These are phyloP conservation scores for Cordilura impudica DNA, from an alignment of 2,888 invertebrate species.

Conservation along the genomic window DNA sequence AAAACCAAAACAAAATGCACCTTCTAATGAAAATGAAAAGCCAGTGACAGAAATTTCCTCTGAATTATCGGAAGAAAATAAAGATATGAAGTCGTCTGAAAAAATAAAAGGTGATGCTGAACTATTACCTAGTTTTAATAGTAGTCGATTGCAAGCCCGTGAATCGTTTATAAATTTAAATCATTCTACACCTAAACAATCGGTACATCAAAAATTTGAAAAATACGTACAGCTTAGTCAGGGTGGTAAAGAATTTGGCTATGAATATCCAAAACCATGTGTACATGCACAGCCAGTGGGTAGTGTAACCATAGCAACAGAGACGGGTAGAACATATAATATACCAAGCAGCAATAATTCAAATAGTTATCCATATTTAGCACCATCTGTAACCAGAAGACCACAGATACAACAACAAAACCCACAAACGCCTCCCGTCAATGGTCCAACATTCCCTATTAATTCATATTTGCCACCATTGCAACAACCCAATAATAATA, in stretches of 20 bases:
- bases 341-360: constrained; percentile 72
- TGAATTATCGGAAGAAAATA: constrained; percentile 41
- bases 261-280: constrained; percentile 70
- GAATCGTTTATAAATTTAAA: constrained; percentile 70
- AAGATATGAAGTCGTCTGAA: constrained; percentile 64
- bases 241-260: constrained; percentile 64
- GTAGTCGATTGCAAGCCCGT: constrained; percentile 63
- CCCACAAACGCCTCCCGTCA: constrained; percentile 23
- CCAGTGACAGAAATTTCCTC: constrained; percentile 57
- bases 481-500: constrained; percentile 47
- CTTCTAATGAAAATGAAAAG: constrained; percentile 54
- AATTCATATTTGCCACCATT: constrained; percentile 65
- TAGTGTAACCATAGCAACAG: constrained; percentile 71
- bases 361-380: constrained; percentile 73
- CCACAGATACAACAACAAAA: constrained; percentile 65
- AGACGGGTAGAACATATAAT: constrained; percentile 72
- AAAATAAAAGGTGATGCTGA: constrained; percentile 76
- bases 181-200: constrained; percentile 70
- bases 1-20: constrained; percentile 2
- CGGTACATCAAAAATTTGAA: constrained; percentile 70
- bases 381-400: constrained; percentile 71
- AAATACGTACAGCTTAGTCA: constrained; percentile 68
- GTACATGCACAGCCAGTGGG: constrained; percentile 61
- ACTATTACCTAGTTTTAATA: constrained; percentile 68
- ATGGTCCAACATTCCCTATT: constrained; percentile 56